Percentiles rank a stretch among this genome's conserved stretches.
Conservation (phyloP, 2,888 invertebrate species). For the Cryptus viduatorius region DNA sequence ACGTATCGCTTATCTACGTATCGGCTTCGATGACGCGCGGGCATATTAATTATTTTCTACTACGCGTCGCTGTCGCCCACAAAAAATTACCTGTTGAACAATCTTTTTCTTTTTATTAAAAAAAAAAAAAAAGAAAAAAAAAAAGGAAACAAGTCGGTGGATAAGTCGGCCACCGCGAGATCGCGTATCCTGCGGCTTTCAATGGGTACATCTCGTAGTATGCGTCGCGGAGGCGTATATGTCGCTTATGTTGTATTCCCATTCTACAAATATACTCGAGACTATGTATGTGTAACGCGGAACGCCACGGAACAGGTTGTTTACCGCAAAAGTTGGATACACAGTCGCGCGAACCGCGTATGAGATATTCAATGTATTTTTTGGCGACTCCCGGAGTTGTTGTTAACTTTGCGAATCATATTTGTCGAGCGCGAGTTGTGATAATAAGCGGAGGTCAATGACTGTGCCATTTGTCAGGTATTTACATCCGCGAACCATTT, state of each 20-base stretch:
- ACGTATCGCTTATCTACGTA: not conserved
- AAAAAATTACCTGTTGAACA: too few relatives aligned
- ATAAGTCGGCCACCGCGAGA: slow-evolving; percentile 27
- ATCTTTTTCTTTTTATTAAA: too few relatives aligned
- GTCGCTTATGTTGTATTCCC: slow-evolving; percentile 29
- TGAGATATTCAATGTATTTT: not conserved
- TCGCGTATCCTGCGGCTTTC: slow-evolving; percentile 26
- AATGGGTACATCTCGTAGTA: slow-evolving; percentile 33
- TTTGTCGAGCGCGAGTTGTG: not conserved
- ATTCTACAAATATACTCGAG: not conserved
- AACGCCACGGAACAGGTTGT: not conserved
- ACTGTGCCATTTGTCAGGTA: slow-evolving; percentile 12
- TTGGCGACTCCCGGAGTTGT: not conserved
- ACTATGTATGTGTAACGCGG: slow-evolving; percentile 1
- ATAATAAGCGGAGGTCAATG: slow-evolving; percentile 8
- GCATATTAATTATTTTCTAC: not conserved
- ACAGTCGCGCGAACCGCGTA: not conserved
- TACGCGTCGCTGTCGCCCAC: too few relatives aligned
- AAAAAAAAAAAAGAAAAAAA: too few relatives aligned
- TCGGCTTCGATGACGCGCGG: slow-evolving; percentile 29
- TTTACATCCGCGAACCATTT: not conserved
- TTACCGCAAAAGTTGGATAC: slow-evolving; percentile 4
- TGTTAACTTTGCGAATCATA: not conserved
- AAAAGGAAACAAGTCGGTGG: not conserved
- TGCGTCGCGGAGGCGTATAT: slow-evolving; percentile 26